Percentiles rank a stretch among this genome's conserved stretches.
These are phyloP conservation scores for Plagodis pulveraria DNA, from an alignment of 2,888 invertebrate species.

Conservation along the genomic window DNA sequence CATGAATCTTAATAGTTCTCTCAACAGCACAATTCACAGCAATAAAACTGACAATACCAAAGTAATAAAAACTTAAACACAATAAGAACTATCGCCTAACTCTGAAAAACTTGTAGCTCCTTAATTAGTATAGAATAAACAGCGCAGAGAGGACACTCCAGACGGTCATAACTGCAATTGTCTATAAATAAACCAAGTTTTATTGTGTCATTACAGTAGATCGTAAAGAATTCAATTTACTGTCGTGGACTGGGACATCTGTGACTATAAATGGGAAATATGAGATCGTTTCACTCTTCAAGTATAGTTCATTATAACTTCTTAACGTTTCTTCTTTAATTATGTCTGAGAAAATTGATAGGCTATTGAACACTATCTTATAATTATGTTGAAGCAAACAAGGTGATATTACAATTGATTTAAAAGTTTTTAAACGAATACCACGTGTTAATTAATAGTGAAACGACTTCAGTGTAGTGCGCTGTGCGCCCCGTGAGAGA, in stretches of 20 bases:
- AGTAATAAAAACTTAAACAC: constrained; percentile 2
- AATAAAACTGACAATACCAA: background rate
- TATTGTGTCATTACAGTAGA: constrained; percentile 20
- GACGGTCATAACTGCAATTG: constrained; percentile 17
- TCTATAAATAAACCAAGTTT: constrained; percentile 23
- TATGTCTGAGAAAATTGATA: too few relatives aligned
- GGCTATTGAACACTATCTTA: too few relatives aligned
- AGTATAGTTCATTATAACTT: constrained; percentile 6
- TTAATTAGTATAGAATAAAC: constrained; percentile 19
- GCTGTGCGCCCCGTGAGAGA: too few relatives aligned
- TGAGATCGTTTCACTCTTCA: background rate
- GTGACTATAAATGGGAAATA: constrained; percentile 8
- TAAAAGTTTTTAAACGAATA: too few relatives aligned
- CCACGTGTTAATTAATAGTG: too few relatives aligned
- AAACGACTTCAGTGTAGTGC: too few relatives aligned
- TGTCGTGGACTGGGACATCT: constrained; percentile 16
- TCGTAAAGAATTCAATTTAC: constrained; percentile 25
- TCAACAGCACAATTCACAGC: too few relatives aligned
- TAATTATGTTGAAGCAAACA: too few relatives aligned
- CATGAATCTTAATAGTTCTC: too few relatives aligned
- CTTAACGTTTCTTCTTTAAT: background rate
- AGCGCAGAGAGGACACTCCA: constrained; percentile 3
- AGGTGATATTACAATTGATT: too few relatives aligned
- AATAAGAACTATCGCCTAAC: background rate
- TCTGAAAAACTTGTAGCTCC: constrained; percentile 10